phyloP scores from a whole-genome alignment of 2,888 invertebrate species.

The Formica aserva region DNA sequence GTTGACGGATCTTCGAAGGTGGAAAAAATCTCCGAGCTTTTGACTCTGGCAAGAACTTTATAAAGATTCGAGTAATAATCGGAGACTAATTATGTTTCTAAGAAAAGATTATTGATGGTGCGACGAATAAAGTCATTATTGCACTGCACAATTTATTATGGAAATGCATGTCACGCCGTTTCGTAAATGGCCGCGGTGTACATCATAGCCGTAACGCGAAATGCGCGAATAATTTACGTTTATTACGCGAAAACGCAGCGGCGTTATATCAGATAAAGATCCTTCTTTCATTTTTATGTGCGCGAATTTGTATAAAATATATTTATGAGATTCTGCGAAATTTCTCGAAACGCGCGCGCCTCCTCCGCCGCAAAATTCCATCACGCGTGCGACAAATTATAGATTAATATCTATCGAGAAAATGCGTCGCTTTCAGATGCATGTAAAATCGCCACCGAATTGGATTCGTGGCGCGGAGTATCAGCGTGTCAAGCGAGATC shows the following conservation, averaged over 20 bases:
- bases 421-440: slow-evolving; percentile 6
- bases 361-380: background rate
- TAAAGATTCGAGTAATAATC: background rate
- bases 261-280: slow-evolving; percentile 40
- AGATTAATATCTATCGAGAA: slow-evolving; percentile 18
- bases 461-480: slow-evolving; percentile 54
- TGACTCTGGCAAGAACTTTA: background rate
- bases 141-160: slow-evolving; percentile 5
- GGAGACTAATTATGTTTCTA: background rate
- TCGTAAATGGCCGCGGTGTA: slow-evolving; percentile 42
- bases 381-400: background rate
- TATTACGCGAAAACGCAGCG: slow-evolving; percentile 33
- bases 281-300: slow-evolving; percentile 3
- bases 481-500: slow-evolving; percentile 58
- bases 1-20: slow-evolving; percentile 73
- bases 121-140: background rate
- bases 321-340: slow-evolving; percentile 45
- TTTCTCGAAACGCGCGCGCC: background rate
- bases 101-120: slow-evolving; percentile 1
- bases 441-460: slow-evolving; percentile 23
- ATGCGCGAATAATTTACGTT: slow-evolving; percentile 50
- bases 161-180: slow-evolving; percentile 21
- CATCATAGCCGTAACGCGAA: slow-evolving; percentile 43
- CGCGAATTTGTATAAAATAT: slow-evolving; percentile 26
- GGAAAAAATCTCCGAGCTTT: background rate